These are phyloP conservation scores for Oceanodroma leucorhoa DNA, from an alignment of 2,797 vertebrate genomes.

Conservation along the genomic window DNA sequence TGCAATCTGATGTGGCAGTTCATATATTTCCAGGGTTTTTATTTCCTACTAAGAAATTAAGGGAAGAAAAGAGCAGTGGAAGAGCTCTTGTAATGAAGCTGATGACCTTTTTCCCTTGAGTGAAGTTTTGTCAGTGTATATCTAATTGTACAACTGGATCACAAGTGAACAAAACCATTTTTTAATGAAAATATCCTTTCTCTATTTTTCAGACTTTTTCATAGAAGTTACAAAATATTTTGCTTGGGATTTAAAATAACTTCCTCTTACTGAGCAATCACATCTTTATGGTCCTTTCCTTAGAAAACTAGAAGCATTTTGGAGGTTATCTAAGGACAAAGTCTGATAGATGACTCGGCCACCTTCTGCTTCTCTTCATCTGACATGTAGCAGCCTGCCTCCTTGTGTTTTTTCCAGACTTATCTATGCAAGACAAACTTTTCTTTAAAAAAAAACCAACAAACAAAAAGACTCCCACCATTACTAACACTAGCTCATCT, in stretches of 20 bases:
- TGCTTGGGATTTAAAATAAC: not conserved
- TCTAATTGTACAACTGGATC: not conserved
- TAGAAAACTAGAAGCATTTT: not conserved
- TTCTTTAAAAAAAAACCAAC: not conserved
- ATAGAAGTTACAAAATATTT: not conserved
- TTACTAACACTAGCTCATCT: not conserved
- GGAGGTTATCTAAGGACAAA: not conserved
- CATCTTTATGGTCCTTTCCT: not conserved
- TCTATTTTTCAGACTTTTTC: not conserved
- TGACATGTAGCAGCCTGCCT: not conserved
- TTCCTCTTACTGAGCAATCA: not conserved
- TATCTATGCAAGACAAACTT: not conserved
- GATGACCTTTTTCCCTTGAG: not conserved
- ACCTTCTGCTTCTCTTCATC: constrained; percentile 17
- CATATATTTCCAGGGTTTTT: not conserved
- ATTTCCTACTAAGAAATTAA: not conserved
- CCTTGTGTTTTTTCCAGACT: not conserved
- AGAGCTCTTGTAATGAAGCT: not conserved
- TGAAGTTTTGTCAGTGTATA: not conserved
- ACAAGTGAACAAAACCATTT: not conserved
- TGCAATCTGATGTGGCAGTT: not conserved
- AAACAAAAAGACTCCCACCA: not conserved
- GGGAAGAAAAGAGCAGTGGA: not conserved
- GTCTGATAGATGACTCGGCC: constrained; percentile 15
- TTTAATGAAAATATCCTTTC: not conserved